Percentiles rank a stretch among this genome's conserved stretches.
phyloP scores from a whole-genome alignment of 2,888 invertebrate genomes.

The Nesidiocoris tenuis region DNA sequence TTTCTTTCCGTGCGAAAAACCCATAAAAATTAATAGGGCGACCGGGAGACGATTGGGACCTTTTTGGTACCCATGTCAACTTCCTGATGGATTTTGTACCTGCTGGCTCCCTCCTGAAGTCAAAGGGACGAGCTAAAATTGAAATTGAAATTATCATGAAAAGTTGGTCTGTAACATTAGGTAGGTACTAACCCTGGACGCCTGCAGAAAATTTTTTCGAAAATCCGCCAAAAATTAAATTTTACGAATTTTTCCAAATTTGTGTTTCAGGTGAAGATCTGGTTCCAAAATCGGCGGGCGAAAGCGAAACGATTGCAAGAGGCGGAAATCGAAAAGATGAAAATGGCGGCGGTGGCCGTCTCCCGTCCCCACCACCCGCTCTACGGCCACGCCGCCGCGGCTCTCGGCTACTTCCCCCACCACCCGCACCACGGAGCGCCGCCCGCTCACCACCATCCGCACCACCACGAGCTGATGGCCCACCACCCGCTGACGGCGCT shows the following conservation, averaged over 20 bases:
- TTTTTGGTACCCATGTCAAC: slow-evolving; percentile 24
- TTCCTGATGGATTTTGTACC: slow-evolving; percentile 1
- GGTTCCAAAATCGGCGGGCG: slow-evolving; percentile 90
- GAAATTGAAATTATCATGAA: no score
- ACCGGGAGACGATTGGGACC: no score
- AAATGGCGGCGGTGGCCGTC: slow-evolving; percentile 66
- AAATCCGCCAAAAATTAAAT: no score
- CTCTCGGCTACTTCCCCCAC: slow-evolving; percentile 51
- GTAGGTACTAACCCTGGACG: no score
- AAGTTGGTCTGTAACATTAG: no score
- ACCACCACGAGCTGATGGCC: slow-evolving; percentile 54
- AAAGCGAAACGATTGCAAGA: slow-evolving; percentile 96
- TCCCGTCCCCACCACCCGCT: slow-evolving; percentile 58
- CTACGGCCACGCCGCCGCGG: slow-evolving; percentile 52
- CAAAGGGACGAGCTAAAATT: no score
- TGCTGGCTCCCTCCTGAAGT: no score
- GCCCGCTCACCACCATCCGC: slow-evolving; percentile 35
- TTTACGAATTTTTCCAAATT: no score
- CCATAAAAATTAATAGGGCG: slow-evolving; percentile 38
- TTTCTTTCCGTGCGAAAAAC: slow-evolving; percentile 7
- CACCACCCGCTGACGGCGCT: slow-evolving; percentile 62
- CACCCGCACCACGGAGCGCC: slow-evolving; percentile 50
- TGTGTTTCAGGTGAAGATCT: slow-evolving; percentile 76
- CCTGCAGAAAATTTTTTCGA: no score
- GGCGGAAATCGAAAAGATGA: slow-evolving; percentile 89